Evolutionary conservation across 2,888 invertebrate genomes (phyloP).

Genomic region (Apotomis betuletana): DNA sequence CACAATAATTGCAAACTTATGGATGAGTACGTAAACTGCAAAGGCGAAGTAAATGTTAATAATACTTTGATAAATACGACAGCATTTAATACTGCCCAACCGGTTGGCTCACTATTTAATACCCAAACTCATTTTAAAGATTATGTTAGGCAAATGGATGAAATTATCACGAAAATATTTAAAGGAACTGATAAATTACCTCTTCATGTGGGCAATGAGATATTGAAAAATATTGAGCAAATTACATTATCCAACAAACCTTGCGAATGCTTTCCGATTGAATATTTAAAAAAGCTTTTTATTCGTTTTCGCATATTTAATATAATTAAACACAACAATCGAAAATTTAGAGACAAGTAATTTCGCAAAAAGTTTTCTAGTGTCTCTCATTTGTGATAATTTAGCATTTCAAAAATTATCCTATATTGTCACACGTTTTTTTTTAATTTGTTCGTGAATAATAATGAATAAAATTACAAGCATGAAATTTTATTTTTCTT

Average conservation of each 20-base stretch:
- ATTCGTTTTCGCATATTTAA: neutral
- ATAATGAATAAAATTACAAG: neutral
- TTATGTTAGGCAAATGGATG: neutral
- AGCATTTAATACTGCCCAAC: neutral
- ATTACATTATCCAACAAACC: neutral
- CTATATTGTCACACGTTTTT: neutral
- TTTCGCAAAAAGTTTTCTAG: neutral
- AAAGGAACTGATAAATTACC: neutral
- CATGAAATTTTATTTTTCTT: neutral
- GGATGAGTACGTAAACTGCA: neutral
- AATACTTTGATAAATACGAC: neutral
- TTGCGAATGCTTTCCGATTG: conserved; percentile 1
- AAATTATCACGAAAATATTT: neutral
- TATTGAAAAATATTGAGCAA: neutral
- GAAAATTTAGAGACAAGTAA: neutral
- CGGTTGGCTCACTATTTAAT: neutral
- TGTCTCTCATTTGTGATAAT: neutral
- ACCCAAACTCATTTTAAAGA: neutral
- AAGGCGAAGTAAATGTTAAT: neutral
- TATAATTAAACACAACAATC: neutral
- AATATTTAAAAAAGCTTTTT: neutral
- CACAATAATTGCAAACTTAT: conserved; percentile 9
- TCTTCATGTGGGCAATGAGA: neutral
- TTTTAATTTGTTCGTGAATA: neutral
- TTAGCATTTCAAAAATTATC: neutral